Percentiles rank a stretch among this genome's conserved stretches.
phyloP scores from a whole-genome alignment of 1,140 invertebrate genomes.

The Drosophila lacertosa region DNA sequence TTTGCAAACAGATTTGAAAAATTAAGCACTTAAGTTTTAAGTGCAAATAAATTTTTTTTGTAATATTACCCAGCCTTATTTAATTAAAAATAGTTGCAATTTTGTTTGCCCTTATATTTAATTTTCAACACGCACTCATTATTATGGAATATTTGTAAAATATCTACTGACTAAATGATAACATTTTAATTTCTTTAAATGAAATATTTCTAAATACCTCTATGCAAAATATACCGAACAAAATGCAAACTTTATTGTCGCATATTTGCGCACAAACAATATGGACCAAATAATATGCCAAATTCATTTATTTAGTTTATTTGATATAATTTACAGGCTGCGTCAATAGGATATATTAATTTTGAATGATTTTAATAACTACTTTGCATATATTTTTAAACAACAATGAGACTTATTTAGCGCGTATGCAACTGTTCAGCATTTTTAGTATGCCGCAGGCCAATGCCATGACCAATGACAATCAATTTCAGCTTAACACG shows the following conservation, averaged over 20 bases:
- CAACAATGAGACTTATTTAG: slow-evolving; percentile 18
- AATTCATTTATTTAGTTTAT: background rate
- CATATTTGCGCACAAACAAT: background rate
- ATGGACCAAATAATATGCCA: too few species aligned
- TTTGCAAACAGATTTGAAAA: too few species aligned
- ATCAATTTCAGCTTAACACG: slow-evolving; percentile 65
- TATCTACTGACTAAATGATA: too few species aligned
- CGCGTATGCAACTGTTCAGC: slow-evolving; percentile 15
- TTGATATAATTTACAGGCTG: background rate
- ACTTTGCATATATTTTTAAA: slow-evolving; percentile 11
- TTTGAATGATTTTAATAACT: background rate
- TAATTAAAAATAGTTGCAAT: too few species aligned
- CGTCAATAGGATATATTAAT: background rate
- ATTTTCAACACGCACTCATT: too few species aligned
- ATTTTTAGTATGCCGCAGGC: slow-evolving; percentile 7
- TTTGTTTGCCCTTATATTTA: too few species aligned
- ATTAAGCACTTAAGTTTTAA: too few species aligned
- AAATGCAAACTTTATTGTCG: background rate
- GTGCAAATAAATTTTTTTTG: too few species aligned
- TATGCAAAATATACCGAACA: background rate
- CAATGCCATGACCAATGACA: slow-evolving; percentile 77
- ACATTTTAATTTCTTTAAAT: too few species aligned
- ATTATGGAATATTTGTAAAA: too few species aligned
- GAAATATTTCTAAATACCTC: too few species aligned
- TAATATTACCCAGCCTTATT: too few species aligned